Evolutionary conservation across 2,797 vertebrate genomes (phyloP).

Genomic region (Masticophis lateralis): DNA sequence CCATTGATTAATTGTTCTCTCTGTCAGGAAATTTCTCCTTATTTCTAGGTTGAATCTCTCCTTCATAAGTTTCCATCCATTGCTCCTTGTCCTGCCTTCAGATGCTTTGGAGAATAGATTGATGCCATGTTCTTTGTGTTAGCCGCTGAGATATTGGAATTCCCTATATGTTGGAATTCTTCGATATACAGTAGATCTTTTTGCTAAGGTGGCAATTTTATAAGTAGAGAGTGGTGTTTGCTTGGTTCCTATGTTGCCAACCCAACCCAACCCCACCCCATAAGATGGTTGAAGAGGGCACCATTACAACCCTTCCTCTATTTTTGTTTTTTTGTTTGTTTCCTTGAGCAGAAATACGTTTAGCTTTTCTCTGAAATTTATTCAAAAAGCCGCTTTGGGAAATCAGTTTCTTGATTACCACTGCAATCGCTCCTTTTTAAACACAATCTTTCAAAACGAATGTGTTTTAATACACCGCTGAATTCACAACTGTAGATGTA

Average conservation of each 20-base stretch:
- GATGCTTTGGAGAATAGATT: not conserved
- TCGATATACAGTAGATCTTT: not conserved
- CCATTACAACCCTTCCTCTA: not conserved
- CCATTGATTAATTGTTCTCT: not conserved
- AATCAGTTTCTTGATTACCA: not conserved
- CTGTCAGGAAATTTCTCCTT: not conserved
- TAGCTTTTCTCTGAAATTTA: not conserved
- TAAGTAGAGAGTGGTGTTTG: not conserved
- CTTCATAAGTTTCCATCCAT: not conserved
- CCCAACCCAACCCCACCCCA: not conserved
- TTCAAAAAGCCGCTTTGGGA: not conserved
- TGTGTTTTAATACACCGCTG: not conserved
- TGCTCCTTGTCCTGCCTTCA: not conserved
- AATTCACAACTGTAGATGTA: not conserved
- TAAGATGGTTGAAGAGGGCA: not conserved
- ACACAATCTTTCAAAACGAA: not conserved
- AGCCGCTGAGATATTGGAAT: not conserved
- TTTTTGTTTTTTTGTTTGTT: not conserved
- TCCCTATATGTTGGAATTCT: not conserved
- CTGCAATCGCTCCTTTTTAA: not conserved
- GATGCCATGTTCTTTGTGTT: not conserved
- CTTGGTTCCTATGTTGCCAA: not conserved
- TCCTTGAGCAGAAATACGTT: not conserved
- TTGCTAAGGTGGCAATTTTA: not conserved
- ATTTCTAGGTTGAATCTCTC: not conserved